These are phyloP conservation scores for Chelon auratus DNA, from an alignment of 2,797 vertebrate species.

Conservation along the genomic window DNA sequence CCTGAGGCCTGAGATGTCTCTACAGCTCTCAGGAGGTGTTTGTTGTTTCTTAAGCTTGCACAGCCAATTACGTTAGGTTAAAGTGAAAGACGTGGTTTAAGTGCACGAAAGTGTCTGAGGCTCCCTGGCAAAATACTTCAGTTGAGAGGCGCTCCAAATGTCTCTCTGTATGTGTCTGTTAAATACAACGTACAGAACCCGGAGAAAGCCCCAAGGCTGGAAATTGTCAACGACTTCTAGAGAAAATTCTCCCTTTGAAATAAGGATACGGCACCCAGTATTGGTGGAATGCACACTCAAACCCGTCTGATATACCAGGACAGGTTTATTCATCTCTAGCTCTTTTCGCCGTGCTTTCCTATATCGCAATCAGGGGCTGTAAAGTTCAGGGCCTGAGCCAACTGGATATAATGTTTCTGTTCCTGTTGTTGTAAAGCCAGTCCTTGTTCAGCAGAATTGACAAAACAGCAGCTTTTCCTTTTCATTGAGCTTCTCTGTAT, in stretches of 20 bases:
- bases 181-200: slow-evolving; percentile 26
- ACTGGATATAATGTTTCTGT: background rate
- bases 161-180: slow-evolving; percentile 7
- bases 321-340: slow-evolving; percentile 16
- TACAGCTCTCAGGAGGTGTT: slow-evolving; percentile 52
- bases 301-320: slow-evolving; percentile 6
- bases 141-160: slow-evolving; percentile 28
- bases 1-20: slow-evolving; percentile 52
- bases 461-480: background rate
- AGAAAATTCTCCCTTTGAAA: slow-evolving; percentile 49
- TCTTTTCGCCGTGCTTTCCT: slow-evolving; percentile 8
- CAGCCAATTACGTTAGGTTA: slow-evolving; percentile 63
- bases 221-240: slow-evolving; percentile 48
- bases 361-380: slow-evolving; percentile 22
- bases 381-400: background rate
- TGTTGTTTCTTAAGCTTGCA: slow-evolving; percentile 58
- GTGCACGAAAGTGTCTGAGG: slow-evolving; percentile 62
- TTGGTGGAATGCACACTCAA: slow-evolving; percentile 39
- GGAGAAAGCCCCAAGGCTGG: slow-evolving; percentile 30
- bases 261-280: slow-evolving; percentile 30
- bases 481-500: background rate
- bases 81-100: slow-evolving; percentile 68
- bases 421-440: slow-evolving; percentile 5
- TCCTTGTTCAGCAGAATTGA: slow-evolving; percentile 5
- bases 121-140: slow-evolving; percentile 47